Conservation (phyloP, 2,113 vertebrate genomes). For the Pangasianodon hypophthalmus region DNA sequence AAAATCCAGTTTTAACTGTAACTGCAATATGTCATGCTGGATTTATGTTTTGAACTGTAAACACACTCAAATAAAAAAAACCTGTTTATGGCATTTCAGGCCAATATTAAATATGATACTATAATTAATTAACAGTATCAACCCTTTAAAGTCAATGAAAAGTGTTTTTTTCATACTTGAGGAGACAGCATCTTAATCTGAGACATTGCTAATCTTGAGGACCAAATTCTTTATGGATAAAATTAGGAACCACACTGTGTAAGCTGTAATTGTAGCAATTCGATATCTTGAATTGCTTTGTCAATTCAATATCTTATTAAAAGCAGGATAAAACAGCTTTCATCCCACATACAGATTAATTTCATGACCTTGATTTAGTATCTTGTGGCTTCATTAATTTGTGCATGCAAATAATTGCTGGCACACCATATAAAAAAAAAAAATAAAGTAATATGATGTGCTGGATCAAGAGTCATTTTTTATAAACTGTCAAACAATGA, state of each 20-base stretch:
- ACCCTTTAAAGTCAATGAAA: background rate
- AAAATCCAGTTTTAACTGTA: background rate
- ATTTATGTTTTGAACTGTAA: background rate
- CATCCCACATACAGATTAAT: too few relatives aligned
- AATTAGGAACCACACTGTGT: background rate
- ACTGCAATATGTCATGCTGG: background rate
- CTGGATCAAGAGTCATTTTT: background rate
- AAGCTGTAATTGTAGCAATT: too few relatives aligned
- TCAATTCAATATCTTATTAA: background rate
- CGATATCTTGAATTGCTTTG: background rate
- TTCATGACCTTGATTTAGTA: too few relatives aligned
- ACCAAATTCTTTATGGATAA: too few relatives aligned
- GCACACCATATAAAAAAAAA: too few relatives aligned
- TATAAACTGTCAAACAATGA: background rate
- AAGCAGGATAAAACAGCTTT: too few relatives aligned
- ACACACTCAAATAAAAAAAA: background rate
- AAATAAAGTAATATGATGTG: background rate
- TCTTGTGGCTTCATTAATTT: too few relatives aligned
- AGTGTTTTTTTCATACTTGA: background rate
- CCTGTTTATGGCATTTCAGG: background rate
- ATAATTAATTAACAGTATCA: background rate
- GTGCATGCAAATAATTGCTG: too few relatives aligned
- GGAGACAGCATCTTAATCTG: background rate
- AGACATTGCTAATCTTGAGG: background rate
- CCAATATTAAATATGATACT: background rate